Evolutionary conservation across 2,797 vertebrate species (phyloP).

Genomic region (Falco cherrug): DNA sequence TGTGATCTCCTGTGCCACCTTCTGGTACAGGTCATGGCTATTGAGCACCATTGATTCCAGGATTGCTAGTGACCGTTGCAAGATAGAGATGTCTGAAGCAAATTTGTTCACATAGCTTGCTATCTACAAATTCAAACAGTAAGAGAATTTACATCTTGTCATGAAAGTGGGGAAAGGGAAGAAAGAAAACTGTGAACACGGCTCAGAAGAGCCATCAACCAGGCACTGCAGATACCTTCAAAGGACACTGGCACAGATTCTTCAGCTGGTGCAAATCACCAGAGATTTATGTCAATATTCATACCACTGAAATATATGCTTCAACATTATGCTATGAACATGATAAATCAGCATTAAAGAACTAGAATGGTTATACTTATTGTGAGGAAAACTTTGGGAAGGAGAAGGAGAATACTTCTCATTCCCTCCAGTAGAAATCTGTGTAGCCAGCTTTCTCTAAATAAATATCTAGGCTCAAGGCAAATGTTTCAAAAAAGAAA

Average conservation of each 20-base stretch:
- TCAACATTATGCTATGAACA: background rate
- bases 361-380: background rate
- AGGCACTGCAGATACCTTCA: background rate
- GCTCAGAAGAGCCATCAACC: background rate
- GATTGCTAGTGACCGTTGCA: conserved; percentile 95
- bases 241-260: background rate
- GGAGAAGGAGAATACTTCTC: background rate
- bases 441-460: background rate
- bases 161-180: background rate
- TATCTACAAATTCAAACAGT: conserved; percentile 80
- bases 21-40: conserved; percentile 98
- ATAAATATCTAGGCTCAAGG: background rate
- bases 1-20: conserved; percentile 98
- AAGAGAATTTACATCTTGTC: background rate
- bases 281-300: background rate
- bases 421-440: background rate
- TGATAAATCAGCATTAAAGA: background rate
- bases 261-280: background rate
- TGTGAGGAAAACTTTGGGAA: background rate
- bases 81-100: conserved; percentile 89
- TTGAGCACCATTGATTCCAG: conserved; percentile 99
- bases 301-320: background rate
- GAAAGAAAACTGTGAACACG: rapidly evolving
- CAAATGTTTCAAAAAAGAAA: background rate
- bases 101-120: conserved; percentile 95